These are phyloP conservation scores for Chanos chanos DNA, from an alignment of 2,797 vertebrate species.

Conservation along the genomic window DNA sequence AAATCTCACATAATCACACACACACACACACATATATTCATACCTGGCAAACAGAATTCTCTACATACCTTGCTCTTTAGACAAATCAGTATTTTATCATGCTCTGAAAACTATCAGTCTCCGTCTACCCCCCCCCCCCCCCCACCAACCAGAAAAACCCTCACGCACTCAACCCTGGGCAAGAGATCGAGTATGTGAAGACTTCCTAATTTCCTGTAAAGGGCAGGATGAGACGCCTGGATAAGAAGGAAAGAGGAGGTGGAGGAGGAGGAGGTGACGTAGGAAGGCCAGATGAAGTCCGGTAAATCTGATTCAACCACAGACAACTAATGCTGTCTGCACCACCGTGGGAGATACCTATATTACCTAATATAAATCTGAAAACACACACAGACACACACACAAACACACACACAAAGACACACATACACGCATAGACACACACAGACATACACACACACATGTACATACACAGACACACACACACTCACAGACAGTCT, in stretches of 20 bases:
- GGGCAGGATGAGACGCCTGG: conserved; percentile 22
- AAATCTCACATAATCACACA: conserved; percentile 11
- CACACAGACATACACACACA: conserved; percentile 27
- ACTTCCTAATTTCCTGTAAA: conserved; percentile 28
- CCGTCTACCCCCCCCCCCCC: too few species aligned
- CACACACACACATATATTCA: not conserved
- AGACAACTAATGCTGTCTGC: conserved; percentile 35
- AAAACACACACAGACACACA: not conserved
- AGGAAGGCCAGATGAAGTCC: conserved; percentile 22
- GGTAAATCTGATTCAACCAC: conserved; percentile 44
- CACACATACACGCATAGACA: conserved; percentile 24
- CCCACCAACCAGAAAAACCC: too few species aligned
- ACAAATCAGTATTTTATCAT: not conserved
- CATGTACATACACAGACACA: not conserved
- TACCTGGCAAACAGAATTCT: not conserved
- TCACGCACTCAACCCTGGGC: too few species aligned
- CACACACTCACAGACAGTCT: conserved; percentile 24
- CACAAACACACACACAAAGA: conserved; percentile 15
- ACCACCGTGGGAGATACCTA: conserved; percentile 36
- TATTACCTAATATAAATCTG: conserved; percentile 44
- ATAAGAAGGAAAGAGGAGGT: not conserved
- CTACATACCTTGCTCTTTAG: not conserved
- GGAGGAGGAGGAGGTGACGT: not conserved
- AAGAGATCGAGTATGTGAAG: conserved; percentile 5
- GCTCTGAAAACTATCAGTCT: too few species aligned